Evolutionary conservation across 1,140 invertebrate genomes (phyloP).

Genomic region (Drosophila kepulauana): DNA sequence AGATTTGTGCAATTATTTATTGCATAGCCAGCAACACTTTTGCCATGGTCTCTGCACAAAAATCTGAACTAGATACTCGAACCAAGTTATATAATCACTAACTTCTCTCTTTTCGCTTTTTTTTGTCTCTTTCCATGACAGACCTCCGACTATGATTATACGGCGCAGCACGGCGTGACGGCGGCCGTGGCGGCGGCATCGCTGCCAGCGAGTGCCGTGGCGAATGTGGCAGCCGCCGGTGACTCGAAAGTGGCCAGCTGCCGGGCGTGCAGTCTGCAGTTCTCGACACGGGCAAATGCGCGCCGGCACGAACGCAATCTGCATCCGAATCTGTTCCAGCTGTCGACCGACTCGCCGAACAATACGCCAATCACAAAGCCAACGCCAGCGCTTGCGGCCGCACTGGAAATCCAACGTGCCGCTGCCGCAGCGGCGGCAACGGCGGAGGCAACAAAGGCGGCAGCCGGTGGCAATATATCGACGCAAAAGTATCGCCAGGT

Average conservation of each 20-base stretch:
- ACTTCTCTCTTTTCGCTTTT: constrained; percentile 8
- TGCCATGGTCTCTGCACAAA: too few relatives aligned
- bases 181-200: constrained; percentile 60
- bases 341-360: constrained; percentile 75
- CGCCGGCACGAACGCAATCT: constrained; percentile 83
- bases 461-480: constrained; percentile 70
- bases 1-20: too few relatives aligned
- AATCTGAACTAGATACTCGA: too few relatives aligned
- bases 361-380: constrained; percentile 78
- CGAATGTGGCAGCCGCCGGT: constrained; percentile 68
- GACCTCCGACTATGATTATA: constrained; percentile 73
- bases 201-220: constrained; percentile 64
- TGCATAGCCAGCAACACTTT: too few relatives aligned
- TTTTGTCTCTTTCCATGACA: constrained; percentile 22
- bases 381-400: constrained; percentile 73
- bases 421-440: constrained; percentile 70
- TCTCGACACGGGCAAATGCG: constrained; percentile 84
- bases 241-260: constrained; percentile 80
- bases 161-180: constrained; percentile 68
- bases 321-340: constrained; percentile 81
- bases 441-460: constrained; percentile 59
- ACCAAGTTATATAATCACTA: background rate
- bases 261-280: constrained; percentile 81
- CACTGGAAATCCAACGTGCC: constrained; percentile 73
- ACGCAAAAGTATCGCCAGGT: constrained; percentile 77